These are phyloP conservation scores for Nezara viridula DNA, from an alignment of 2,888 invertebrate genomes.

Conservation along the genomic window DNA sequence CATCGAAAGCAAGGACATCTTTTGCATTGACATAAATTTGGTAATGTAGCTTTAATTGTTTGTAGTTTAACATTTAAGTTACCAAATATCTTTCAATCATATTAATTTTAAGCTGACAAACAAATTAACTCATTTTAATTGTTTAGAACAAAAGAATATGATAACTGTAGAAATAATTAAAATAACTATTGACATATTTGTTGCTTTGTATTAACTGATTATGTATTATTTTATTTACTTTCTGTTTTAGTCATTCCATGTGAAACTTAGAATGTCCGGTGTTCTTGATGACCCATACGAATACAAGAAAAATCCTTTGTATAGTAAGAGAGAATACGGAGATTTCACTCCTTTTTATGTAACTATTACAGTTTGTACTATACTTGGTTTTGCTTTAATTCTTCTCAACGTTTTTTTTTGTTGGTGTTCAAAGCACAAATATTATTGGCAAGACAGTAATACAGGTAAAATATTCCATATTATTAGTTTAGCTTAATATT, in stretches of 20 bases:
- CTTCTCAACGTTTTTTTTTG: conserved; percentile 84
- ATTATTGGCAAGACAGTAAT: conserved; percentile 87
- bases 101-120: no score
- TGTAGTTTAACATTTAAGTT: no score
- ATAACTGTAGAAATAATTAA: no score
- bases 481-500: not conserved
- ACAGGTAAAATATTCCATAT: conserved; percentile 73
- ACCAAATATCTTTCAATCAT: no score
- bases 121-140: no score
- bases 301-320: conserved; percentile 74
- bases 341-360: conserved; percentile 91
- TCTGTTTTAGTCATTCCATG: conserved; percentile 9
- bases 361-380: conserved; percentile 82
- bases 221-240: not conserved
- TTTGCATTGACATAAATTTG: no score
- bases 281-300: conserved; percentile 61
- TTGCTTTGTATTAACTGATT: no score
- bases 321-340: conserved; percentile 73
- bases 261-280: conserved; percentile 50
- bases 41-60: no score
- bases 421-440: conserved; percentile 83
- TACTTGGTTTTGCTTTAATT: conserved; percentile 79
- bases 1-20: no score
- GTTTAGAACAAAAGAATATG: no score
- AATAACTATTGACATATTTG: no score